Conservation (phyloP, 2,797 vertebrate species). For the Geotrypetes seraphini region DNA sequence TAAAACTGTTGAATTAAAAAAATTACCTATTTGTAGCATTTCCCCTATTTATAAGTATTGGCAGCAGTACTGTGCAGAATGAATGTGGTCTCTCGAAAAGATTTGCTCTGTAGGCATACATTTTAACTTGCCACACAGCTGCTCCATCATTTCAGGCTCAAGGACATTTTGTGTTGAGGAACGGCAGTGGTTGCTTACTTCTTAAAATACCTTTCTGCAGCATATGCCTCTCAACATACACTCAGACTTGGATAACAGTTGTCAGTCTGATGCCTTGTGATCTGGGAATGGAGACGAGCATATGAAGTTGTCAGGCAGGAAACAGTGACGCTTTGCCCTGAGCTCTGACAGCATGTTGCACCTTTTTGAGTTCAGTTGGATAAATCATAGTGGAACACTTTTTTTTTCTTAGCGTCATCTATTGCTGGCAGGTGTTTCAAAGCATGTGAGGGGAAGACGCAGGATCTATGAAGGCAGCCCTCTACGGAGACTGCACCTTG, state of each 20-base stretch:
- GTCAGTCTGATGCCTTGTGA: slow-evolving; percentile 16
- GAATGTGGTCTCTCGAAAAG: too few relatives aligned
- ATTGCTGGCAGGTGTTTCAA: slow-evolving; percentile 12
- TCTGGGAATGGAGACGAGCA: slow-evolving; percentile 7
- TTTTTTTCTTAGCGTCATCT: slow-evolving; percentile 6
- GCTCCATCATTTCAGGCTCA: slow-evolving; percentile 20
- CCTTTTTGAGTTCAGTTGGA: slow-evolving; percentile 13
- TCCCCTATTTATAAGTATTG: too few relatives aligned
- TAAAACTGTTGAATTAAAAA: too few relatives aligned
- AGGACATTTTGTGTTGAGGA: slow-evolving; percentile 23
- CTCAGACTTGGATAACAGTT: slow-evolving; percentile 9
- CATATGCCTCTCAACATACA: slow-evolving; percentile 12
- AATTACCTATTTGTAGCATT: neutral
- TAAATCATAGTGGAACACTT: slow-evolving; percentile 5
- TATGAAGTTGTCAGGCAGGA: slow-evolving; percentile 10
- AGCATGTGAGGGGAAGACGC: neutral
- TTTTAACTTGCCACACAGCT: slow-evolving; percentile 11
- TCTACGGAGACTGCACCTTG: neutral
- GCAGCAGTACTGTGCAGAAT: too few relatives aligned
- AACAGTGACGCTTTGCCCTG: slow-evolving; percentile 5
- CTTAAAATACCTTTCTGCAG: slow-evolving; percentile 21
- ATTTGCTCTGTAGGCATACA: slow-evolving; percentile 1
- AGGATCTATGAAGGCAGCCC: neutral
- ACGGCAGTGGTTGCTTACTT: slow-evolving; percentile 7
- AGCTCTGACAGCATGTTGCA: slow-evolving; percentile 5